A percentile compares a stretch with the other conserved stretches of the same genome.
Conservation (phyloP, 2,113 vertebrate species). For the Opisthocomus hoazin region DNA sequence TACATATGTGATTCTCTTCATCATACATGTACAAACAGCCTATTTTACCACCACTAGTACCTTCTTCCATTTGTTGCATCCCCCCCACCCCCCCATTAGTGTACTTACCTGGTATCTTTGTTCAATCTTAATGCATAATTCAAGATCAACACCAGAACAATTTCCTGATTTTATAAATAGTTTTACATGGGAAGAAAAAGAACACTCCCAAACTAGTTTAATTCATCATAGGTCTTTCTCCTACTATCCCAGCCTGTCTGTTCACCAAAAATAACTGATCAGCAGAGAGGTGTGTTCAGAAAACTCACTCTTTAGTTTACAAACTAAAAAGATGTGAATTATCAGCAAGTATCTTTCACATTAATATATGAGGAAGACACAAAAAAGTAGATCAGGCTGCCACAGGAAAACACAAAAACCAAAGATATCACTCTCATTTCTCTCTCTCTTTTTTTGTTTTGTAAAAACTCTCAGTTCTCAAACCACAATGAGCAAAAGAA, state of each 20-base stretch:
- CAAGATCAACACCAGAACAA: not conserved
- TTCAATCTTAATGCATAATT: not conserved
- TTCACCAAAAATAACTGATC: not conserved
- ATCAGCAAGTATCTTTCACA: constrained; percentile 51
- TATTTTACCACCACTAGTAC: not conserved
- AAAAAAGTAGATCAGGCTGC: constrained; percentile 32
- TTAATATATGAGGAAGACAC: constrained; percentile 59
- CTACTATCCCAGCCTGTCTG: not conserved
- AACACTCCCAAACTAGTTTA: not conserved
- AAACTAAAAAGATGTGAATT: constrained; percentile 6
- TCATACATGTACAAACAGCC: not conserved
- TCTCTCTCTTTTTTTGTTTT: not conserved
- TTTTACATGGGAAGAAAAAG: not conserved
- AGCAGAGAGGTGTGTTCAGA: not conserved
- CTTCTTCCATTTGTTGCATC: not conserved
- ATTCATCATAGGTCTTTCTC: not conserved
- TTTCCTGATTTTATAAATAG: not conserved
- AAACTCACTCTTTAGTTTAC: constrained; percentile 41
- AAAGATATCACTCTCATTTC: not conserved
- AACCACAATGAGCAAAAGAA: constrained; percentile 79
- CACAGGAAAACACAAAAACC: constrained; percentile 45
- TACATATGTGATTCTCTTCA: not conserved
- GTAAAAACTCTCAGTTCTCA: constrained; percentile 66
- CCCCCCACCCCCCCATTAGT: not conserved
- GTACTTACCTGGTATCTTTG: constrained; percentile 43